These are phyloP conservation scores for Bos javanicus DNA, from an alignment of 2,113 vertebrate species.

Conservation along the genomic window DNA sequence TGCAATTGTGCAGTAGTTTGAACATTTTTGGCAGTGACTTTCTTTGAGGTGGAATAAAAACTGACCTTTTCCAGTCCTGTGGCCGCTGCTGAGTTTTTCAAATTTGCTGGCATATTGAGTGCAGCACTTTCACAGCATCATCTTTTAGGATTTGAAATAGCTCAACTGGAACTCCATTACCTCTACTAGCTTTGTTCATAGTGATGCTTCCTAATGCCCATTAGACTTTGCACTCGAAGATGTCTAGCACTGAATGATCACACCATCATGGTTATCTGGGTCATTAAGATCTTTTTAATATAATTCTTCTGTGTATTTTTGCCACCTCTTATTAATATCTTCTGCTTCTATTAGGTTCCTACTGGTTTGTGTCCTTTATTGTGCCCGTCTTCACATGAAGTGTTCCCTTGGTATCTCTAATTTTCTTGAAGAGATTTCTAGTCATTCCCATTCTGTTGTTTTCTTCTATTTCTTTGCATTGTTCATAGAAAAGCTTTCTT, in stretches of 20 bases:
- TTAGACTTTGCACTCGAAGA: neutral
- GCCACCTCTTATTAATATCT: neutral
- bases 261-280: neutral
- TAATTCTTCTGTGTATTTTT: neutral
- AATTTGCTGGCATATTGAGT: neutral
- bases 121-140: neutral
- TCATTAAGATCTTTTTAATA: neutral
- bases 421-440: neutral
- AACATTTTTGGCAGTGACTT: neutral
- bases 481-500: neutral
- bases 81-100: neutral
- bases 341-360: neutral
- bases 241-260: neutral
- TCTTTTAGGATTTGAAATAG: neutral
- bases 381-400: neutral
- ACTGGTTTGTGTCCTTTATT: neutral
- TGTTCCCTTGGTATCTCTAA: neutral
- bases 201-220: neutral
- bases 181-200: neutral
- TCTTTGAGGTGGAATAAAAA: neutral
- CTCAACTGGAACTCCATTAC: neutral
- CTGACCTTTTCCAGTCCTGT: neutral
- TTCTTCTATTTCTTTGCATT: neutral
- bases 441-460: neutral
- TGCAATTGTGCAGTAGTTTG: neutral